Base-by-base conservation (phyloP, 2,797 vertebrate species). In the Rhinatrema bivittatum region DNA sequence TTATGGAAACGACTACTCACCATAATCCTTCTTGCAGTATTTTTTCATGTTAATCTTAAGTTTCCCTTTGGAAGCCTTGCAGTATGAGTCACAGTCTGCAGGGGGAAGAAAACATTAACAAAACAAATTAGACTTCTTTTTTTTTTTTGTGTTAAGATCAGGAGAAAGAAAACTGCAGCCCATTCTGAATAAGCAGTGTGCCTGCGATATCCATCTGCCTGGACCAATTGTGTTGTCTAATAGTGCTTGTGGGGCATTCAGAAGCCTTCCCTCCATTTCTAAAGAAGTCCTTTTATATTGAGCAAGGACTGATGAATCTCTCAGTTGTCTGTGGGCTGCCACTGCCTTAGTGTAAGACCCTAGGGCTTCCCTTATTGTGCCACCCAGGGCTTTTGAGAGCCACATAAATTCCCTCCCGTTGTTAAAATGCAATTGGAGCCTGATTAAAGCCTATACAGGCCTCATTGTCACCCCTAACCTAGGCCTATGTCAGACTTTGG, bases 1-100 rank as follows among this genome's bases (percentile, higher is more conserved):
- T n/a, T n/a, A n/a, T n/a, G n/a, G n/a, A n/a, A n/a, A n/a, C n/a
- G n/a, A 30, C 10, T 25, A 88, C 94, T 96, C 78, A 99, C 96
- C 96, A 1, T 92, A 97, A 68, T 97, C 95, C 56, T 98, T 99
- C 75, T 98, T 99, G 61, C 96, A 99, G 78, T 98, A 99, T 52
- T 95, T 98, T 74, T 97, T 98, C 94, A 99, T 97, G 73, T 94
- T 99, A 76, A 98, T 94, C 87, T 98, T 99, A 86, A 99, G 86
- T 61, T 95, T 98, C 43, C 94, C 94, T 66, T 96, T 99, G 58
- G 96, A 94, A 14, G 88, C 87, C 73, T 97, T 99, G 81, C 96
- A 99, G 76, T 99, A 92, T 28, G 94, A 91, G 29, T 98, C 94
- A 10, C 96, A 99, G 39, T 85, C 84, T 86, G 74, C 53, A 15